Conservation (phyloP, 2,113 vertebrate genomes). For the Xiphorhynchus elegans region DNA sequence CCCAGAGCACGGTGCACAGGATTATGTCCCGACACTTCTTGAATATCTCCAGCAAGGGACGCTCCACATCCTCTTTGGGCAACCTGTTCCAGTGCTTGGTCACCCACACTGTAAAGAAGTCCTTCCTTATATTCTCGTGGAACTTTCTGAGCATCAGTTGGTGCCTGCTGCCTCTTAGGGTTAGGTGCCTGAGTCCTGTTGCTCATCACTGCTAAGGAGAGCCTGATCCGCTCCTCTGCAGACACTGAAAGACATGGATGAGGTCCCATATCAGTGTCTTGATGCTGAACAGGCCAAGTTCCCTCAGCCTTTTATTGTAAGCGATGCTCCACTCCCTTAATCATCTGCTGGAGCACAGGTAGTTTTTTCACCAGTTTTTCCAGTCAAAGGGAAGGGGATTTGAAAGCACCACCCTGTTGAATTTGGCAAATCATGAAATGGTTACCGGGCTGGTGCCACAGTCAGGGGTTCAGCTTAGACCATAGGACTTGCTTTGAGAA, state of each 20-base stretch:
- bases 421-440: not conserved
- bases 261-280: not conserved
- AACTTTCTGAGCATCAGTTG: not conserved
- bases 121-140: not conserved
- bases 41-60: not conserved
- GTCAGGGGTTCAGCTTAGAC: not conserved
- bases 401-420: not conserved
- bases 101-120: not conserved
- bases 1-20: not conserved
- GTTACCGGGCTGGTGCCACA: not conserved
- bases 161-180: not conserved
- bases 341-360: not conserved
- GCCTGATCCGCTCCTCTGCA: not conserved
- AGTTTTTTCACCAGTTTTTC: not conserved
- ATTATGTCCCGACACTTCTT: not conserved
- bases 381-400: not conserved
- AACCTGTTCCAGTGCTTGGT: not conserved
- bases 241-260: not conserved
- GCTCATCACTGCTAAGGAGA: not conserved
- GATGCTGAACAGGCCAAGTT: not conserved
- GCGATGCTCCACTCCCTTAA: not conserved
- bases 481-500: not conserved
- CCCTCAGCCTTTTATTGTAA: not conserved
- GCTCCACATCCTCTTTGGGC: not conserved
- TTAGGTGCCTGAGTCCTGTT: too few species aligned